Percentiles rank a stretch among this genome's conserved stretches.
These are phyloP conservation scores for Pachyseris speciosa DNA, from an alignment of 64 coral and sea anemone species.

Conservation along the genomic window DNA sequence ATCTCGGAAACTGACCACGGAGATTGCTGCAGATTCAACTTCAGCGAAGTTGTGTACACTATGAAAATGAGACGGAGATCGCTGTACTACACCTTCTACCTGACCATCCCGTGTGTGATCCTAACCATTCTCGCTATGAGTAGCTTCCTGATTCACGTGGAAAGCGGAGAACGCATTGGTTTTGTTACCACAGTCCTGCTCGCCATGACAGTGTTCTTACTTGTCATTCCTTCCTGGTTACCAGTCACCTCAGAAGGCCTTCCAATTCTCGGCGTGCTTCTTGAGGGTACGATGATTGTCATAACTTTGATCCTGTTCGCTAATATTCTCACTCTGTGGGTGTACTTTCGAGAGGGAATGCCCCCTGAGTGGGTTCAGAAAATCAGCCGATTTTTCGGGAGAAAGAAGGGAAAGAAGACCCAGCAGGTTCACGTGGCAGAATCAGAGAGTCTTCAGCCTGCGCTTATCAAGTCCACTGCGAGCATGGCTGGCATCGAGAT, in stretches of 20 bases:
- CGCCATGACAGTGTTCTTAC: constrained; percentile 63
- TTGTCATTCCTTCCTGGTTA: constrained; percentile 30
- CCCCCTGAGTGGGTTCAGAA: constrained; percentile 35
- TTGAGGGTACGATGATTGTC: constrained; percentile 29
- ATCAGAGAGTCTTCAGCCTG: not conserved
- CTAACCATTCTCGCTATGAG: constrained; percentile 16
- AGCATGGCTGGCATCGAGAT: not conserved
- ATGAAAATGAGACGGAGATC: constrained; percentile 29
- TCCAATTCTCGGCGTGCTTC: constrained; percentile 45
- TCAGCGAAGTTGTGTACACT: constrained; percentile 29
- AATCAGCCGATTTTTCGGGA: not conserved
- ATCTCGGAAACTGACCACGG: constrained; percentile 45
- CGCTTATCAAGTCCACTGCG: not conserved
- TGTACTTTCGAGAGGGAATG: constrained; percentile 23
- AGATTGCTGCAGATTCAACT: constrained; percentile 37
- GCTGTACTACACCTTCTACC: constrained; percentile 49
- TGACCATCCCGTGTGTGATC: constrained; percentile 9
- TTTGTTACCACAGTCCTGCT: constrained; percentile 69
- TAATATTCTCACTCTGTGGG: constrained; percentile 29
- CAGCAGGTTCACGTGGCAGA: not conserved
- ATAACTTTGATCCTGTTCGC: constrained; percentile 17
- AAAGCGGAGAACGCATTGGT: constrained; percentile 73
- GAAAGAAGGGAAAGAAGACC: not conserved
- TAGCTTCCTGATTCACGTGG: constrained; percentile 64
- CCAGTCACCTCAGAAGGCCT: constrained; percentile 45